These are phyloP conservation scores for Watsonalla cultraria DNA, from an alignment of 2,888 invertebrate genomes.

Conservation along the genomic window DNA sequence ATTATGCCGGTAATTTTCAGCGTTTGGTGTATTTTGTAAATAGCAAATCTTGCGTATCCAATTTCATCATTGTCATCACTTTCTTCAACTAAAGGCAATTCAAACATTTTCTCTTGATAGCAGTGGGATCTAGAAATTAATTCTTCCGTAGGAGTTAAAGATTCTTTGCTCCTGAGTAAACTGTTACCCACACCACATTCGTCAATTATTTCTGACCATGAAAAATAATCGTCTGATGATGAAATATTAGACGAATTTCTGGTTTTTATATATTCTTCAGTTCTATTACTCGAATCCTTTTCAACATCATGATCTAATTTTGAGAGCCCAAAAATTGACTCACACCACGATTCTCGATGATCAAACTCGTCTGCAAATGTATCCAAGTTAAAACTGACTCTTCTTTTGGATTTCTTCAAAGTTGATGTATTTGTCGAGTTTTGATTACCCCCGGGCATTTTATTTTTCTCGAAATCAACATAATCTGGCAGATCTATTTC, in stretches of 20 bases:
- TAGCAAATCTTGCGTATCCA: conserved; percentile 56
- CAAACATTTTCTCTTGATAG: conserved; percentile 29
- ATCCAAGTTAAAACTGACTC: conserved; percentile 2
- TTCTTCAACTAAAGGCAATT: conserved; percentile 36
- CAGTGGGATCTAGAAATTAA: conserved; percentile 49
- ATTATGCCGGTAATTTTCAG: conserved; percentile 43
- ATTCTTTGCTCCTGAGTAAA: conserved; percentile 36
- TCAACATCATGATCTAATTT: not conserved
- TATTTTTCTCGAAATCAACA: conserved; percentile 49
- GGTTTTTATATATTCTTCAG: not conserved
- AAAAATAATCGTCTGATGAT: not conserved
- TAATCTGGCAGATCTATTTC: conserved; percentile 55
- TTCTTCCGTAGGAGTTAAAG: conserved; percentile 30
- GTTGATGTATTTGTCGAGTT: conserved; percentile 46
- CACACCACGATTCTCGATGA: not conserved
- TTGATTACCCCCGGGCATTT: conserved; percentile 26
- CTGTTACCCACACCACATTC: conserved; percentile 27
- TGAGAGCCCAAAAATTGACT: not conserved
- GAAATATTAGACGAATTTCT: not conserved
- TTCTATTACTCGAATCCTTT: not conserved
- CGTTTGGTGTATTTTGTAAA: conserved; percentile 57
- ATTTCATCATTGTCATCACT: conserved; percentile 29
- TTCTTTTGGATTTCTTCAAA: conserved; percentile 42
- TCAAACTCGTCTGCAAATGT: not conserved
- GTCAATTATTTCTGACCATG: not conserved